A percentile compares a stretch with the other conserved stretches of the same genome.
These are phyloP conservation scores for Crioceris asparagi DNA, from an alignment of 2,888 invertebrate genomes.

Conservation along the genomic window DNA sequence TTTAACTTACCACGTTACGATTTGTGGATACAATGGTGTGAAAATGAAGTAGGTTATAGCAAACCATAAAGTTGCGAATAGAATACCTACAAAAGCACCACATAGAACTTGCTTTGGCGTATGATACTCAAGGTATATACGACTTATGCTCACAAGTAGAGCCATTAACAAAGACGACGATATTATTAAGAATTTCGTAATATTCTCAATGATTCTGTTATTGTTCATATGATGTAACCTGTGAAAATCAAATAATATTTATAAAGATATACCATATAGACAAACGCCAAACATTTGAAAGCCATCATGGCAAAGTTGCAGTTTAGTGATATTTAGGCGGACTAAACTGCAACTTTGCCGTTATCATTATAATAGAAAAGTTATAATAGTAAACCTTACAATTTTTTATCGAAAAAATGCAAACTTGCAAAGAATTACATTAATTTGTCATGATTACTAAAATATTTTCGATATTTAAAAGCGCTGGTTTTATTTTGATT, in stretches of 20 bases:
- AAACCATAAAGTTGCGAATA: slow-evolving; percentile 76
- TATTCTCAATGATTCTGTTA: slow-evolving; percentile 62
- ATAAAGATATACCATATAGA: slow-evolving; percentile 5
- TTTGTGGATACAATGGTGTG: slow-evolving; percentile 74
- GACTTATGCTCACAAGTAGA: slow-evolving; percentile 52
- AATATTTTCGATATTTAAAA: too few relatives aligned
- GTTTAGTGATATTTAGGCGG: too few relatives aligned
- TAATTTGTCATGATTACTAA: too few relatives aligned
- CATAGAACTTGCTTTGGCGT: slow-evolving; percentile 70
- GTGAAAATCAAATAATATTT: too few relatives aligned
- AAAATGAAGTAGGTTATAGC: slow-evolving; percentile 64
- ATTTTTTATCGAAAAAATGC: too few relatives aligned
- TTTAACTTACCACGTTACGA: slow-evolving; percentile 80
- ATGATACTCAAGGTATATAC: slow-evolving; percentile 83
- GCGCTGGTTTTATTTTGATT: too few relatives aligned
- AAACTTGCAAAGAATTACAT: too few relatives aligned
- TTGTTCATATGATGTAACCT: slow-evolving; percentile 77
- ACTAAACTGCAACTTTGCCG: too few relatives aligned
- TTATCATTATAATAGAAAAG: too few relatives aligned
- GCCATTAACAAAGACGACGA: slow-evolving; percentile 49
- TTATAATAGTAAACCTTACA: too few relatives aligned
- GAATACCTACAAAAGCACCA: slow-evolving; percentile 62
- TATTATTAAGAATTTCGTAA: slow-evolving; percentile 60
- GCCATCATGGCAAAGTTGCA: too few relatives aligned
- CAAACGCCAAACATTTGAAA: too few relatives aligned